These are phyloP conservation scores for Hyphantria cunea DNA, from an alignment of 1,140 invertebrate genomes.

Conservation along the genomic window DNA sequence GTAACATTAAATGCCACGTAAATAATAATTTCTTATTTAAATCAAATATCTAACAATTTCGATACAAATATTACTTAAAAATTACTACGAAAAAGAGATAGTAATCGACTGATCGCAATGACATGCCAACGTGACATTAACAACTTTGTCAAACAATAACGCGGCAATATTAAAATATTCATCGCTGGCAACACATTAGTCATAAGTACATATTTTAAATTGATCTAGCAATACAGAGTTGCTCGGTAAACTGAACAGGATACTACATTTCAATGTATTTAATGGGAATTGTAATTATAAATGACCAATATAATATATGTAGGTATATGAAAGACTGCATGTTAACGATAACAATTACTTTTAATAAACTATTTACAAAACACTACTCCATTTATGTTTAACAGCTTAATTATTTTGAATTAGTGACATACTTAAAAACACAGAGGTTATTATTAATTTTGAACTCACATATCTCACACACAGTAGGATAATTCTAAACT, in stretches of 20 bases:
- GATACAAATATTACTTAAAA: constrained; percentile 53
- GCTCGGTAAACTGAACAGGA: constrained; percentile 2
- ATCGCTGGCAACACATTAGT: constrained; percentile 53
- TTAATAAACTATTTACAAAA: too few relatives aligned
- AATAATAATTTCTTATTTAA: constrained; percentile 12
- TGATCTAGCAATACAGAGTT: constrained; percentile 54
- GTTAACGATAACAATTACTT: background rate
- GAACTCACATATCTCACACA: too few relatives aligned
- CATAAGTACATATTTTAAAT: constrained; percentile 56
- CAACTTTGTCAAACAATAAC: constrained; percentile 71
- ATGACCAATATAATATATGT: too few relatives aligned
- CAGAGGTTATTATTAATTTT: too few relatives aligned
- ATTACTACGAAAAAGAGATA: constrained; percentile 70
- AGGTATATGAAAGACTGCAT: constrained; percentile 5
- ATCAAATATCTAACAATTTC: constrained; percentile 35
- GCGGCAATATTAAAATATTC: constrained; percentile 62
- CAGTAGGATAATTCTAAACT: too few relatives aligned
- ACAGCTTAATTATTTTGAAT: too few relatives aligned
- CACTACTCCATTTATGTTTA: too few relatives aligned
- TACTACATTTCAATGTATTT: background rate
- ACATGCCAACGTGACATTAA: constrained; percentile 77
- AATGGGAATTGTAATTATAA: too few relatives aligned
- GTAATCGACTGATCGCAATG: constrained; percentile 50
- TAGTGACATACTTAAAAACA: too few relatives aligned
- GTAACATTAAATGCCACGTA: background rate